Conservation (phyloP, 2,113 vertebrate species). For the Nothocercus nigrocapillus region DNA sequence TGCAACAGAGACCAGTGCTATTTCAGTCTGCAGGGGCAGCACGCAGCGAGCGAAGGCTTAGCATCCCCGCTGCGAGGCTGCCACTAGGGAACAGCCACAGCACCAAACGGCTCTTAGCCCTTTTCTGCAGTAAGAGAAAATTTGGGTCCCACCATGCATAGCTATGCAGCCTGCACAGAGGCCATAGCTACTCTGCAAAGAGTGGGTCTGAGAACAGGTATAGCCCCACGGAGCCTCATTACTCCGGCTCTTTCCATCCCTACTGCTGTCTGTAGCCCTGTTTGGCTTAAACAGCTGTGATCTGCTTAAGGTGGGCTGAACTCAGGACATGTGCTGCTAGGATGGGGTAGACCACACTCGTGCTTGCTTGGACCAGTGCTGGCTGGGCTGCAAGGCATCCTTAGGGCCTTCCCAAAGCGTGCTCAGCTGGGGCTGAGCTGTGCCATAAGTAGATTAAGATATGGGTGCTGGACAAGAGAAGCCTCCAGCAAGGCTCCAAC, state of each 20-base stretch:
- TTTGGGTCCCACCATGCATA: background rate
- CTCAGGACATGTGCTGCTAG: background rate
- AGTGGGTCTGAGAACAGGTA: background rate
- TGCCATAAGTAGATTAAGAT: background rate
- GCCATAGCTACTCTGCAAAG: background rate
- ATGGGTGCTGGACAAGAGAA: background rate
- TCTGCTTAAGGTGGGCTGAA: background rate
- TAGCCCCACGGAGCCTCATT: background rate
- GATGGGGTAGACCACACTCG: background rate
- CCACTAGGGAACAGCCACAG: background rate
- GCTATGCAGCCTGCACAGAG: background rate
- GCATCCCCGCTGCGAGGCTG: background rate
- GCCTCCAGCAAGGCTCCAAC: background rate
- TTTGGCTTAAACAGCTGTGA: background rate
- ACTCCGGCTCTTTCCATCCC: background rate
- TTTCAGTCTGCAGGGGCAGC: background rate
- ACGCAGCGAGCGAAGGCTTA: background rate
- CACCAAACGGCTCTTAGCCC: background rate
- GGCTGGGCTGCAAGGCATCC: rapidly evolving
- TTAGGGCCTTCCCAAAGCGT: background rate
- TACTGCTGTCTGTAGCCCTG: background rate
- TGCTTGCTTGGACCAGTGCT: background rate
- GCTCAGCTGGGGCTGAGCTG: background rate
- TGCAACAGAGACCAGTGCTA: background rate
- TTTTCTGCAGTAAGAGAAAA: background rate